Conservation (phyloP, 2,113 vertebrate species). For the Ascaphus truei region DNA sequence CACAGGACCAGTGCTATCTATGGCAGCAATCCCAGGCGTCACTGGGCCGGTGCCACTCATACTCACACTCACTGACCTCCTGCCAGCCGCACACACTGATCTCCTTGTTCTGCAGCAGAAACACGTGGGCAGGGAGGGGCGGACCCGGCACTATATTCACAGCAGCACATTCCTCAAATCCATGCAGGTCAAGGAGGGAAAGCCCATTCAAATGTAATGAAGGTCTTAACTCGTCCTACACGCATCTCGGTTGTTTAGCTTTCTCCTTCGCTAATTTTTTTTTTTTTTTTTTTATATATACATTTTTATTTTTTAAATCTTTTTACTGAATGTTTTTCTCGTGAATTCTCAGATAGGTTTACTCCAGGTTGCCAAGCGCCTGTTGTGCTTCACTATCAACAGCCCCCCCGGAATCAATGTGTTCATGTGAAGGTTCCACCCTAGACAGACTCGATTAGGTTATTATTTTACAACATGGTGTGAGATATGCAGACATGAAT, state of each 20-base stretch:
- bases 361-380: neutral
- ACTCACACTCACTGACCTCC: neutral
- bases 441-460: too few relatives aligned
- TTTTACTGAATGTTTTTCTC: neutral
- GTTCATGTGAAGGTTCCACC: neutral
- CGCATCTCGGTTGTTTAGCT: neutral
- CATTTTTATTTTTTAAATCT: neutral
- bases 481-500: too few relatives aligned
- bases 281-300: neutral
- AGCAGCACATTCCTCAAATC: neutral
- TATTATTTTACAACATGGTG: too few relatives aligned
- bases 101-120: neutral
- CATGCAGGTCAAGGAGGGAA: neutral
- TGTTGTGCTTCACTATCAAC: neutral
- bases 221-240: too few relatives aligned
- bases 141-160: neutral
- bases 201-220: too few relatives aligned
- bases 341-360: neutral
- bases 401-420: neutral
- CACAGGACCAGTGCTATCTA: too few relatives aligned
- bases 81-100: neutral
- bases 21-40: too few relatives aligned
- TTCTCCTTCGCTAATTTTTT: neutral
- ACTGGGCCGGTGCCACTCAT: neutral
- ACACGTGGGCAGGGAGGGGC: slow-evolving; percentile 16